These are phyloP conservation scores for Mesoclemmys tuberculata DNA, from an alignment of 2,113 vertebrate genomes.

Conservation along the genomic window DNA sequence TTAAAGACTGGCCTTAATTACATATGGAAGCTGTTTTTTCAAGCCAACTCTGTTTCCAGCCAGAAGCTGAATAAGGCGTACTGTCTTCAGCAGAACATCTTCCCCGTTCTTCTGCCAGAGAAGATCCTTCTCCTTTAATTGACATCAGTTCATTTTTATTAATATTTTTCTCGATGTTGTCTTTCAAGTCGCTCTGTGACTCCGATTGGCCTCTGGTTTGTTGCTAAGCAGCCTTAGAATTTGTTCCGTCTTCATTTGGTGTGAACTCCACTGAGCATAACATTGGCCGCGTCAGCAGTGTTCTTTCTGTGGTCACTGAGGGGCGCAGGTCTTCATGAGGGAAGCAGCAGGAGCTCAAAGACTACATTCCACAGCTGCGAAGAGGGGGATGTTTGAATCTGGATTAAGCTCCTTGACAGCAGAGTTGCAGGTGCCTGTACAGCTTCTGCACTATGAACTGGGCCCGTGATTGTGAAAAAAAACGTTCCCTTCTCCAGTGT, in stretches of 20 bases:
- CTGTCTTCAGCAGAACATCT: background rate
- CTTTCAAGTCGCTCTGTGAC: background rate
- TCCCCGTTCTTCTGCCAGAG: background rate
- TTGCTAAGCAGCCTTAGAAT: background rate
- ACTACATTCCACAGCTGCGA: background rate
- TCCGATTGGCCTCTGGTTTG: background rate
- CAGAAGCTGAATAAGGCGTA: background rate
- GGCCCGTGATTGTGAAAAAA: accelerated
- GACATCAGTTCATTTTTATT: background rate
- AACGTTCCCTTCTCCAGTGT: background rate
- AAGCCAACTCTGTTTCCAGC: background rate
- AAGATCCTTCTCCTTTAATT: background rate
- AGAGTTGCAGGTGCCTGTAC: background rate
- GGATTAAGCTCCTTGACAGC: background rate
- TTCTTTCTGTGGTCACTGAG: background rate
- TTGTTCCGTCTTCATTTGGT: background rate
- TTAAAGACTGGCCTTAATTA: background rate
- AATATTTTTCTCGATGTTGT: background rate
- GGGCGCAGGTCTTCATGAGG: background rate
- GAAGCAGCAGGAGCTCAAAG: background rate
- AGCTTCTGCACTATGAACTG: background rate
- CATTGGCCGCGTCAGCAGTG: accelerated
- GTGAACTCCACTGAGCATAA: background rate
- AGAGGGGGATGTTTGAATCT: background rate
- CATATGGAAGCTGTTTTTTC: background rate